Evolutionary conservation across 2,797 vertebrate genomes (phyloP).

Genomic region (Microhierax caerulescens): DNA sequence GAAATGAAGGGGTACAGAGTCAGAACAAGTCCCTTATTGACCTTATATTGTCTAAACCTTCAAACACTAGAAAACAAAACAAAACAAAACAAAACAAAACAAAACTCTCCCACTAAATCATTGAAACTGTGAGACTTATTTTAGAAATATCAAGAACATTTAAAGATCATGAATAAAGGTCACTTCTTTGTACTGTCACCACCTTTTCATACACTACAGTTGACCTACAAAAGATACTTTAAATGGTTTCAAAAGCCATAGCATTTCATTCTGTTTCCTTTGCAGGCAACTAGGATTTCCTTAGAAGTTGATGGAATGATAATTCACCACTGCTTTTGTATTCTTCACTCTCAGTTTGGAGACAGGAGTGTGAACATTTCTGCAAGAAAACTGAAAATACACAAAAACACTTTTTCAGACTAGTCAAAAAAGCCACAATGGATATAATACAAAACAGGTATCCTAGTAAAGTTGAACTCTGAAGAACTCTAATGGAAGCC

Average conservation of each 20-base stretch:
- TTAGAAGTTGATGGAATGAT: constrained; percentile 27
- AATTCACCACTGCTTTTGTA: background rate
- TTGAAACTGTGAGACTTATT: background rate
- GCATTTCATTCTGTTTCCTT: background rate
- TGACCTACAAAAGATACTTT: constrained; percentile 56
- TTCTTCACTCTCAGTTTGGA: constrained; percentile 29
- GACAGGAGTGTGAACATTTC: background rate
- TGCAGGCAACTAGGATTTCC: constrained; percentile 46
- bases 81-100: constrained; percentile 4
- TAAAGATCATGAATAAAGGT: constrained; percentile 61
- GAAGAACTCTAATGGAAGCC: constrained; percentile 13
- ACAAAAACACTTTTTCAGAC: constrained; percentile 7
- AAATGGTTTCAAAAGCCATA: constrained; percentile 34
- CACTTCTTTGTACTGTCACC: constrained; percentile 20
- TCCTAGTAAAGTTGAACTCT: constrained; percentile 5
- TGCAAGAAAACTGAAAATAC: constrained; percentile 6
- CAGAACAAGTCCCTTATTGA: constrained; percentile 28
- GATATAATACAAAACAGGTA: constrained; percentile 23
- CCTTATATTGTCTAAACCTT: constrained; percentile 54
- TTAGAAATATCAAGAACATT: constrained; percentile 47
- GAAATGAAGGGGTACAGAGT: constrained; percentile 21
- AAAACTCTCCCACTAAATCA: constrained; percentile 18
- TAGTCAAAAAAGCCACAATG: constrained; percentile 7
- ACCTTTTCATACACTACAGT: constrained; percentile 7
- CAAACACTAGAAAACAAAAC: constrained; percentile 26